Conservation (phyloP, 2,113 vertebrate species). For the Myrmophylax atrothorax region DNA sequence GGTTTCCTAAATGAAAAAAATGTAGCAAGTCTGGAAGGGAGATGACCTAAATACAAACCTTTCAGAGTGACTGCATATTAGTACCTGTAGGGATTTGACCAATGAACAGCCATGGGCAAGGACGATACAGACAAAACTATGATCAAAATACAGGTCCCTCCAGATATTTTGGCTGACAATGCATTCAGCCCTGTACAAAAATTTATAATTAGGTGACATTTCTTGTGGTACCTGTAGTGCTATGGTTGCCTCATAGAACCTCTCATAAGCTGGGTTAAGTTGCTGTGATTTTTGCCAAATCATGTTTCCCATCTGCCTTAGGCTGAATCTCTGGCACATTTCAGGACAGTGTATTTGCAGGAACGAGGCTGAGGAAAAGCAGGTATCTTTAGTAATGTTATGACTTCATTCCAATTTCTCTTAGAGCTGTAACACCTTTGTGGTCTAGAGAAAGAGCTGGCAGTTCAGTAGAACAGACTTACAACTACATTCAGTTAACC, state of each 20-base stretch:
- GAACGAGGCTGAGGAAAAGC: not conserved
- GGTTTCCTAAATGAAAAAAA: not conserved
- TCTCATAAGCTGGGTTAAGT: not conserved
- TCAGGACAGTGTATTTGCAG: not conserved
- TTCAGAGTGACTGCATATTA: not conserved
- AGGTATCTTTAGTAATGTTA: not conserved
- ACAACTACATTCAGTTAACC: not conserved
- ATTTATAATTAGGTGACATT: not conserved
- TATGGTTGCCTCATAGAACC: not conserved
- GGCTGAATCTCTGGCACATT: not conserved
- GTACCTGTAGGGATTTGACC: not conserved
- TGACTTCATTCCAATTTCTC: not conserved
- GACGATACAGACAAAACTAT: not conserved
- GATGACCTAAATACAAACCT: not conserved
- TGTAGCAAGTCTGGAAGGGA: not conserved
- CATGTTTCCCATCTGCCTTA: not conserved
- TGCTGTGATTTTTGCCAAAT: not conserved
- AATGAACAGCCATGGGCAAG: not conserved
- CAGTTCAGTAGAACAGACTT: not conserved
- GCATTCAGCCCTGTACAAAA: not conserved
- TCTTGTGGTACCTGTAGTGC: not conserved
- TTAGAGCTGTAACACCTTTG: not conserved
- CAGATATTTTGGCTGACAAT: not conserved
- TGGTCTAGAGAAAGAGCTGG: not conserved
- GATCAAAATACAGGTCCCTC: not conserved